These are phyloP conservation scores for Rhinichthys osculus DNA, from an alignment of 2,797 vertebrate genomes.

Conservation along the genomic window DNA sequence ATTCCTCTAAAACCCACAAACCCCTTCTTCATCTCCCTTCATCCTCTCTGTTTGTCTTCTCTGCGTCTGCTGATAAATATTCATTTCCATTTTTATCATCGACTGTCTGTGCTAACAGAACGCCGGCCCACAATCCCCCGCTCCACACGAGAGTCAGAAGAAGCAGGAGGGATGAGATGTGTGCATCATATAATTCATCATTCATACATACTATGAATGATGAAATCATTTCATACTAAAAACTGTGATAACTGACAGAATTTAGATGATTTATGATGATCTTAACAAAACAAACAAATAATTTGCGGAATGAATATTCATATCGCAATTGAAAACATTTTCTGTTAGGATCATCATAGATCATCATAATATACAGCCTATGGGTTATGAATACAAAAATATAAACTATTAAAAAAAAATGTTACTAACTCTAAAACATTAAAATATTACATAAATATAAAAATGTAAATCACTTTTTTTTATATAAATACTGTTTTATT, in stretches of 20 bases:
- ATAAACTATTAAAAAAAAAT: background rate
- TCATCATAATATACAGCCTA: too few species aligned
- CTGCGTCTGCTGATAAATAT: slow-evolving; percentile 72
- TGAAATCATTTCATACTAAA: background rate
- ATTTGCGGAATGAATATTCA: too few species aligned
- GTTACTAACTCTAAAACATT: background rate
- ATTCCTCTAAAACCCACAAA: background rate
- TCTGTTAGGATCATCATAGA: too few species aligned
- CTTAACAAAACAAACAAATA: background rate
- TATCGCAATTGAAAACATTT: background rate
- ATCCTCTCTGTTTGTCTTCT: slow-evolving; percentile 20
- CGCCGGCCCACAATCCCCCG: slow-evolving; percentile 18
- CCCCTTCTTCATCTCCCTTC: slow-evolving; percentile 5
- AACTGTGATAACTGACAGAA: background rate
- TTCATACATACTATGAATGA: too few species aligned
- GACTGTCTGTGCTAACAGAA: slow-evolving; percentile 66
- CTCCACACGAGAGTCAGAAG: slow-evolving; percentile 52
- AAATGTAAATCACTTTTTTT: background rate
- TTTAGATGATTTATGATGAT: background rate
- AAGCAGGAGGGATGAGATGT: background rate
- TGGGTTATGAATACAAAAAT: too few species aligned
- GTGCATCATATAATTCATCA: background rate
- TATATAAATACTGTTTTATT: too few species aligned
- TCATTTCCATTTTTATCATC: slow-evolving; percentile 78
- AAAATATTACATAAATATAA: background rate